Evolutionary conservation across 1,140 invertebrate genomes (phyloP), one percentile per base, ranked within the genome.

Genomic region (Papilio xuthus): DNA sequence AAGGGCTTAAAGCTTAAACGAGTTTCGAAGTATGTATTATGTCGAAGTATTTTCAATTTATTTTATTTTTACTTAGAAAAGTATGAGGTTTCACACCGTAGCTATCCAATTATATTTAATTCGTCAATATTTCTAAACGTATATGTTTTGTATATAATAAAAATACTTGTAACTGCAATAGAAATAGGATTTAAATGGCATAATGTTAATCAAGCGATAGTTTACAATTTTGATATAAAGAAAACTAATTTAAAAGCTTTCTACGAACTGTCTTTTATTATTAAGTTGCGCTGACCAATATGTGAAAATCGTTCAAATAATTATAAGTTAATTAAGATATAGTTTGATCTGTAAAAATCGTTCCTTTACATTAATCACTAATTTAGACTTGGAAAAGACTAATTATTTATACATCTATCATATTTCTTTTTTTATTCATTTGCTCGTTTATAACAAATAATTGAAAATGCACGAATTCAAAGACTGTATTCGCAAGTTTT

Each of bases 231-330:
- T 76, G 63, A 37, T 76, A 76, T 76, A 76, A 75, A 56, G 37
- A 75, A 75, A 76, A 42, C 15, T 63, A 56, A 63, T 10, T 76
- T 63, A 63, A 63, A 41, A 32, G 74, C 74, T 76, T 76, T 63
- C 28, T 76, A 75, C 26, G 28, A 60, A 60, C 26, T 76, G 56
- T 76, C 53, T 76, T 26, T 41, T 26, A 63, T 41, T 26, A 63
- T 18, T 75, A 76, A 76, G 74, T 76, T 76, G 74, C 74, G 74
- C 56, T 9, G 74, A 76, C 74, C 74, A 76, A 76, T 73, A 73
- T 18, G 8, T 2, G 20, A 26, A 71, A 37, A 63, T 63, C 41
- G 53, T 76, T 76, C 74, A 76, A 76, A 63, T 76, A 74, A 74
- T 32, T 44, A 75, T 75, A 76, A 76, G 74, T 76, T 76, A 76